These are phyloP conservation scores for Pristionchus japonicus DNA, from an alignment of 2,888 invertebrate species.

Conservation along the genomic window DNA sequence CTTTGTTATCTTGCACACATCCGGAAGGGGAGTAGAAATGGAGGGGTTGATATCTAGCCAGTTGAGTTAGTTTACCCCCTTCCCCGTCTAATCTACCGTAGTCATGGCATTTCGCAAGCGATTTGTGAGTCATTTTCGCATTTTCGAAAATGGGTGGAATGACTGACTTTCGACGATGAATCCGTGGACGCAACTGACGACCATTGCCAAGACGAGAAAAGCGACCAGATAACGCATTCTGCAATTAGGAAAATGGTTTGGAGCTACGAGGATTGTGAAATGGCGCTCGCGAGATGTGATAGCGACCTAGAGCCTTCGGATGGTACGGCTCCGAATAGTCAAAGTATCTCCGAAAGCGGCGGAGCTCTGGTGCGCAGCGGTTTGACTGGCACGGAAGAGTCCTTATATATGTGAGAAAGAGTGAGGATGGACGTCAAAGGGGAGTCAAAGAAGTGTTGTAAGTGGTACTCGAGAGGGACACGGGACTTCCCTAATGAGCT, in stretches of 20 bases:
- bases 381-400: not conserved
- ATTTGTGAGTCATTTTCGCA: not conserved
- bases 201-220: not conserved
- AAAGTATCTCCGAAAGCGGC: not conserved
- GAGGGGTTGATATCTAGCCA: not conserved
- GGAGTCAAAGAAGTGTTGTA: constrained; percentile 3
- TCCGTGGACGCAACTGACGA: not conserved
- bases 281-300: not conserved
- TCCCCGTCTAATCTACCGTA: not conserved
- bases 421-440: constrained; percentile 4
- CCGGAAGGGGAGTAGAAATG: constrained; percentile 12
- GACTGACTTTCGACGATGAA: constrained; percentile 25
- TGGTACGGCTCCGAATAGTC: too few relatives aligned
- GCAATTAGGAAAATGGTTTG: not conserved
- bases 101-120: constrained; percentile 31
- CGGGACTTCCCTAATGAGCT: not conserved
- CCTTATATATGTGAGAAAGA: not conserved
- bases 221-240: constrained; percentile 5
- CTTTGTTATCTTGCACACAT: not conserved
- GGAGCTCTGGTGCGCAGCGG: not conserved
- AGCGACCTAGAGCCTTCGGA: too few relatives aligned
- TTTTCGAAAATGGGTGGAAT: not conserved
- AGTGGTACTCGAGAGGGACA: not conserved
- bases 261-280: not conserved
- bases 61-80: not conserved